These are phyloP conservation scores for Holothuria scabra DNA, from an alignment of 53 echinoderm and acorn worm species.

Conservation along the genomic window DNA sequence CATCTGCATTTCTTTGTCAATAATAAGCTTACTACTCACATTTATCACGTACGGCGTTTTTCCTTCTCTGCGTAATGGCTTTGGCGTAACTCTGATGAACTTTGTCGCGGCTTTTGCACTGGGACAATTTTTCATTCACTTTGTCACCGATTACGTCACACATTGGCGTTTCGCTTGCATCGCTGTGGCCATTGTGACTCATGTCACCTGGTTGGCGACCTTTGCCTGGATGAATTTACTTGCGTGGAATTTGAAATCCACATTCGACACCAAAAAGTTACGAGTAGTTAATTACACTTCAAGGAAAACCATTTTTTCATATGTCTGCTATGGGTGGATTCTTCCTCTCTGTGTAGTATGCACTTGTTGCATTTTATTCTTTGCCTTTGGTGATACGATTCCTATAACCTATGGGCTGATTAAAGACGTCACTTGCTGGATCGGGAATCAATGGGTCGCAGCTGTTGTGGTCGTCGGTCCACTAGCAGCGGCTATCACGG, in stretches of 20 bases:
- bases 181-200: slow-evolving; percentile 25
- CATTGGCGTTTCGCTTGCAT: slow-evolving; percentile 30
- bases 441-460: not conserved
- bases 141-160: slow-evolving; percentile 46
- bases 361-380: not conserved
- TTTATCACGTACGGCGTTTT: slow-evolving; percentile 34
- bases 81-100: slow-evolving; percentile 51
- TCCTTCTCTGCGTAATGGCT: slow-evolving; percentile 44
- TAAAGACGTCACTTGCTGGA: not conserved
- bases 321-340: slow-evolving; percentile 6
- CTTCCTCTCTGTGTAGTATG: not conserved
- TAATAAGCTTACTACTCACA: slow-evolving; percentile 40
- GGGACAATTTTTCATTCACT: slow-evolving; percentile 46
- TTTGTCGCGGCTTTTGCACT: slow-evolving; percentile 24
- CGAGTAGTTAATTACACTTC: not conserved
- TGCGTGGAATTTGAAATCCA: slow-evolving; percentile 50
- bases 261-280: not conserved
- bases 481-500: not conserved
- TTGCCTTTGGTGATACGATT: not conserved
- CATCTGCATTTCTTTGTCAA: slow-evolving; percentile 37
- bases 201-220: slow-evolving; percentile 46
- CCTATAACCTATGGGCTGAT: not conserved
- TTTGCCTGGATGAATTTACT: slow-evolving; percentile 58
- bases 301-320: not conserved
- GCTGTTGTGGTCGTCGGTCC: not conserved